phyloP scores from a whole-genome alignment of 2,113 vertebrate genomes.

The Regulus satrapa region DNA sequence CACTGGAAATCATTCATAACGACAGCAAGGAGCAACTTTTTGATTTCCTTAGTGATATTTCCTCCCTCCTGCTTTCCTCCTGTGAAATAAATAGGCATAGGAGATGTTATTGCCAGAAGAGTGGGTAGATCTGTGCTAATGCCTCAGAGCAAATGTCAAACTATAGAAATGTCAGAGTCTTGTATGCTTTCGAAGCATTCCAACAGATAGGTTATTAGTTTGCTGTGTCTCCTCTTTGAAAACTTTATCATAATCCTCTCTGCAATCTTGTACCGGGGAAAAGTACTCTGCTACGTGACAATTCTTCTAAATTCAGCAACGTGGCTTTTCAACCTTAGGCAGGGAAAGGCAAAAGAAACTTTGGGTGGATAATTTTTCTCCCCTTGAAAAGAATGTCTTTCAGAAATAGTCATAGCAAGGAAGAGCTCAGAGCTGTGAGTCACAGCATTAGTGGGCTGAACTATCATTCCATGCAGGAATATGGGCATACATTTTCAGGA shows the following conservation, averaged over 20 bases:
- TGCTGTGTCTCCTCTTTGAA: not conserved
- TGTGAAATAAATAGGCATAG: not conserved
- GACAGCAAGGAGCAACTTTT: not conserved
- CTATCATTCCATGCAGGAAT: not conserved
- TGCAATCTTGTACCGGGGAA: not conserved
- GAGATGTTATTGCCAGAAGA: not conserved
- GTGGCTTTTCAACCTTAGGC: not conserved
- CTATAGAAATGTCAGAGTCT: not conserved
- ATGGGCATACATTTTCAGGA: not conserved
- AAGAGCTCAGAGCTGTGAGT: not conserved
- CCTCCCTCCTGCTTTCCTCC: not conserved
- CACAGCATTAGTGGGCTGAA: not conserved
- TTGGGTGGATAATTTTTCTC: constrained; percentile 5
- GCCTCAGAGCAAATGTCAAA: constrained; percentile 8
- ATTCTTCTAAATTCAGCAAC: not conserved
- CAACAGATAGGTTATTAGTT: not conserved
- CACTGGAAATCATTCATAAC: not conserved
- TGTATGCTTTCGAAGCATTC: not conserved
- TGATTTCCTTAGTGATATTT: not conserved
- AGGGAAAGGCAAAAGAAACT: not conserved
- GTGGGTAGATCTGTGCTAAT: not conserved
- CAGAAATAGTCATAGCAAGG: not conserved
- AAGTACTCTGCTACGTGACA: not conserved
- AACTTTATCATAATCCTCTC: not conserved
- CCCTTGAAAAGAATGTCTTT: not conserved